Evolutionary conservation across 2,888 invertebrate genomes (phyloP).

Genomic region (Neria commutata): DNA sequence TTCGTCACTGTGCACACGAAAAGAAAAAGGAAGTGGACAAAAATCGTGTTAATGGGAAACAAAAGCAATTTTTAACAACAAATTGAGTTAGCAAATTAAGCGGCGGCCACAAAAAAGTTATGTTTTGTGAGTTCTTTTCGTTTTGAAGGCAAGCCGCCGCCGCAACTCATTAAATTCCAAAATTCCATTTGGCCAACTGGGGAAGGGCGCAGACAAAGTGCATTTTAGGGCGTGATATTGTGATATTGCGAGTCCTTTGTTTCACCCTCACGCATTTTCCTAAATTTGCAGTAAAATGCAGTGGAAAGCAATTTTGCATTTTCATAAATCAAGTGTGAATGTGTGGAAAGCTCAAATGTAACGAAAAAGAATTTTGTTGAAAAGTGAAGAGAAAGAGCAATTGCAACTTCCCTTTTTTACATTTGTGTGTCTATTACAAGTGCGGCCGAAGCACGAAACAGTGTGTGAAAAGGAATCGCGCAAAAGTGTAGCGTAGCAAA

Average conservation of each 20-base stretch:
- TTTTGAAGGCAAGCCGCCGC: too few relatives aligned
- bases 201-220: constrained; percentile 41
- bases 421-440: constrained; percentile 55
- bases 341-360: constrained; percentile 7
- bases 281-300: background rate
- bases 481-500: constrained; percentile 37
- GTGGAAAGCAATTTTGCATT: constrained; percentile 9
- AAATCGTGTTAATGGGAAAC: background rate
- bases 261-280: constrained; percentile 12
- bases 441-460: constrained; percentile 45
- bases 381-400: constrained; percentile 10
- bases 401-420: constrained; percentile 37
- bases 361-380: constrained; percentile 11
- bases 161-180: background rate
- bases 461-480: constrained; percentile 40
- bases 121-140: too few relatives aligned
- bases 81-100: background rate
- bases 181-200: background rate
- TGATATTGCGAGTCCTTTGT: constrained; percentile 28
- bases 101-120: too few relatives aligned
- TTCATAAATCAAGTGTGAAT: background rate
- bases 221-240: constrained; percentile 54
- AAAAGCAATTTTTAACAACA: background rate
- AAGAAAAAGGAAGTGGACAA: background rate
- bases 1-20: too few relatives aligned